Evolutionary conservation across 2,797 vertebrate species (phyloP), one percentile per base, ranked within the genome.

Genomic region (Amblyraja radiata): DNA sequence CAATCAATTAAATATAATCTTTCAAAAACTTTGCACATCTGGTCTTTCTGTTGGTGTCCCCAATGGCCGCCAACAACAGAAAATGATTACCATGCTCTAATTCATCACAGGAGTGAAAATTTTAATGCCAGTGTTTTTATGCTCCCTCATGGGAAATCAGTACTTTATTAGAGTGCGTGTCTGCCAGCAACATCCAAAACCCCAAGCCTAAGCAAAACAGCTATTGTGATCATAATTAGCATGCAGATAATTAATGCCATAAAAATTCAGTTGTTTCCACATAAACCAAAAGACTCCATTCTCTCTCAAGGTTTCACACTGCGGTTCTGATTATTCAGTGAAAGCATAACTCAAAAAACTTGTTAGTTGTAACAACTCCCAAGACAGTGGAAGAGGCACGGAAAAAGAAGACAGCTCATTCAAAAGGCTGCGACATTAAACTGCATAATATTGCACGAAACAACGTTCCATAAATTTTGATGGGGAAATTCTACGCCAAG

Each of bases 171-270:
- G 11, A 58, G 21, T 73, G 46, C 8, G 6, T 46, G 32, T 73
- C 61, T 23, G 5, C 54, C 90, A 76, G 71, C 23, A 63, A 39
- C 36, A 92, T 13, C 39, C 46, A 92, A 54, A 25, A 54, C 90
- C 32, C 16, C 13, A 6, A 46, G 90, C 74, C 36, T 10, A 74
- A 54, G 18, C 90, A 74, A 74, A 91, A 91, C 90, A 71, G 32
- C 65, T 54, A 91, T 54, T 76, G 90, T 28, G 36, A 74, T 21
- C 1, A 25, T 92, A 74, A 92, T 92, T 76, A 74, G 39, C 90
- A 25, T 73, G 32, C 88, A 91, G 68, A 91, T 74, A 91, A 91
- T 92, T 92, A 92, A 76, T 76, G 58, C 36, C 74, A 76, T 92
- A 92, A 92, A 76, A 92, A 76, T 58, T 54, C 71, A 74, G 68